Conservation (phyloP, 1,140 invertebrate genomes). For the Portunus trituberculatus region DNA sequence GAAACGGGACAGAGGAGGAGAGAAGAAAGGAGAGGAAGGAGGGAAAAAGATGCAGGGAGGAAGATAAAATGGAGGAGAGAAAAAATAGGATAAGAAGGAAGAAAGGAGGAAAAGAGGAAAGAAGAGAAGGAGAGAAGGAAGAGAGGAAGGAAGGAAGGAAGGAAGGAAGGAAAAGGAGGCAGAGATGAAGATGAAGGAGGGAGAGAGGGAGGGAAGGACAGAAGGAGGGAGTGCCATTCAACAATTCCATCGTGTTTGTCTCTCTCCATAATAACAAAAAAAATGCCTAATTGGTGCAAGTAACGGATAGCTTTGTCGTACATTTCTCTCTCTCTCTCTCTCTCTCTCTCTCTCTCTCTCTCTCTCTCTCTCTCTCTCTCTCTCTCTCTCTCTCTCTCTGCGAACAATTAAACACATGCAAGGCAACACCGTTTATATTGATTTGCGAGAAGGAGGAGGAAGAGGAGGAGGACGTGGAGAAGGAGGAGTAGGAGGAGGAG, state of each 20-base stretch:
- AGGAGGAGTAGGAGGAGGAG: neutral
- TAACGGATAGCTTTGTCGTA: neutral
- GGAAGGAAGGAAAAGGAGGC: neutral
- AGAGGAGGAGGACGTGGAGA: neutral
- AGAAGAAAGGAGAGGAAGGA: neutral
- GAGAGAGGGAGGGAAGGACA: neutral
- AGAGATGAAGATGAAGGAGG: neutral
- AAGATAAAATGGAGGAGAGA: neutral
- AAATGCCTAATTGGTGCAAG: neutral
- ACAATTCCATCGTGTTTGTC: neutral
- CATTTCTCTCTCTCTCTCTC: conserved; percentile 4
- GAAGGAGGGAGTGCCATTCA: neutral
- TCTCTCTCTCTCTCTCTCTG: conserved; percentile 9
- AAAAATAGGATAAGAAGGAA: neutral
- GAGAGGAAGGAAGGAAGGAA: neutral
- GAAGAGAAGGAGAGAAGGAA: neutral
- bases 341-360: conserved; percentile 15
- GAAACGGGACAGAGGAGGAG: neutral
- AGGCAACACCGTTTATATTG: neutral
- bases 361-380: conserved; percentile 16
- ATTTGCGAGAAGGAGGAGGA: neutral
- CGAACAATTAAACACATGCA: conserved; percentile 22
- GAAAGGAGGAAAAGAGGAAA: neutral
- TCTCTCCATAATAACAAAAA: neutral
- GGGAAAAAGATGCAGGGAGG: neutral